These are phyloP conservation scores for Lasioglossum vierecki DNA, from an alignment of 2,888 invertebrate species.

Conservation along the genomic window DNA sequence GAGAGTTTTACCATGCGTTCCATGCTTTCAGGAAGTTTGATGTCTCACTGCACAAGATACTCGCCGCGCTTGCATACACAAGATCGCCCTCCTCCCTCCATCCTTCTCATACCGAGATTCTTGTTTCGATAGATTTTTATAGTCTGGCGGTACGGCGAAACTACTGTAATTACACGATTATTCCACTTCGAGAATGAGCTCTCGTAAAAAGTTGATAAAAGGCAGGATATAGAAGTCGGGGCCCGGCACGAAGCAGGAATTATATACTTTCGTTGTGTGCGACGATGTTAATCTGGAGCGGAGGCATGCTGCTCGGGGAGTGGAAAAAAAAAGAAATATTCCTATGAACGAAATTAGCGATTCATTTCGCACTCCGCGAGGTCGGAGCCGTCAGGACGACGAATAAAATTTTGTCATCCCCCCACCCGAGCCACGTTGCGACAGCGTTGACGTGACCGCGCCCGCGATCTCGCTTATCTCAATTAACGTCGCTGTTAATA, in stretches of 20 bases:
- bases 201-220: constrained; percentile 40
- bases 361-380: constrained; percentile 22
- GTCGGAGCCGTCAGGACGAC: background rate
- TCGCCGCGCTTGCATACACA: too few species aligned
- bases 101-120: background rate
- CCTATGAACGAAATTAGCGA: constrained; percentile 36
- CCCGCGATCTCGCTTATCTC: constrained; percentile 56
- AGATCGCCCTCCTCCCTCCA: background rate
- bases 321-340: background rate
- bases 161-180: constrained; percentile 20
- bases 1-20: too few species aligned
- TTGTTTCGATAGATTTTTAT: constrained; percentile 13
- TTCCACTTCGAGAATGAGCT: background rate
- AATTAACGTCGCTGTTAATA: constrained; percentile 71
- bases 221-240: constrained; percentile 16
- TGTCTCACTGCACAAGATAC: background rate
- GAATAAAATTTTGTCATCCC: constrained; percentile 58
- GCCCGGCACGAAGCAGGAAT: constrained; percentile 38
- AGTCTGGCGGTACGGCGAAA: background rate
- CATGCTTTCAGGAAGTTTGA: background rate
- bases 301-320: background rate
- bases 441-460: constrained; percentile 54
- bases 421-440: background rate
- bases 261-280: constrained; percentile 22
- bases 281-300: constrained; percentile 36